phyloP scores from a whole-genome alignment of 2,888 invertebrate species.

The Archips crataeganus region DNA sequence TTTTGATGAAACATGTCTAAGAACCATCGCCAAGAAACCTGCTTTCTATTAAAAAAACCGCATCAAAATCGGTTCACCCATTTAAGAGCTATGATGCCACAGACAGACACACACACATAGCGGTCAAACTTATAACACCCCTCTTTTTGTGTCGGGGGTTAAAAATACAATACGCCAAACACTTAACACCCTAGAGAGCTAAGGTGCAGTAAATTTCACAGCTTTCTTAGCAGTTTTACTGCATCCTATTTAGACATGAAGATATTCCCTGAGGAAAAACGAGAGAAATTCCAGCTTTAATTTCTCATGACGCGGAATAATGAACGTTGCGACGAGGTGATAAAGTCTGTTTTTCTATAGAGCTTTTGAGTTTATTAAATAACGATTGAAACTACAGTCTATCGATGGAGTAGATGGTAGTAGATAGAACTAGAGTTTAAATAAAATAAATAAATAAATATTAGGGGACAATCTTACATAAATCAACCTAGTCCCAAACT shows the following conservation, averaged over 20 bases:
- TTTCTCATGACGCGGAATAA: not conserved
- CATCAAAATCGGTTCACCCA: too few relatives aligned
- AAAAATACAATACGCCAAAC: not conserved
- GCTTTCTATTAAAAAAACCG: too few relatives aligned
- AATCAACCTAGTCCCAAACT: too few relatives aligned
- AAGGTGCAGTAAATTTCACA: not conserved
- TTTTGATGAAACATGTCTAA: too few relatives aligned
- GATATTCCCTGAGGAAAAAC: not conserved
- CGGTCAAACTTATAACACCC: too few relatives aligned
- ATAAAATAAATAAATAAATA: too few relatives aligned
- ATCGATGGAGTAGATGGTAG: not conserved
- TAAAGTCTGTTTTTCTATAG: not conserved
- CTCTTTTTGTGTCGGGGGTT: too few relatives aligned
- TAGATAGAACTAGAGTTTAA: too few relatives aligned
- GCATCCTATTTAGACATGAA: slow-evolving; percentile 4
- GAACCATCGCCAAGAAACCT: too few relatives aligned
- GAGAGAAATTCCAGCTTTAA: not conserved
- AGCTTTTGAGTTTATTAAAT: not conserved
- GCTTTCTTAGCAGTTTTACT: not conserved
- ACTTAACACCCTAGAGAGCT: not conserved
- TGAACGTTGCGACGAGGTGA: not conserved
- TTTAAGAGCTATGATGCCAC: too few relatives aligned
- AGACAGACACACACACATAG: too few relatives aligned
- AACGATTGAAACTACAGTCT: not conserved
- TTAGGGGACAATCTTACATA: too few relatives aligned